Percentiles rank a stretch among this genome's conserved stretches.
Conservation (phyloP, 2,888 invertebrate species). For the Gasteruption jaculator region DNA sequence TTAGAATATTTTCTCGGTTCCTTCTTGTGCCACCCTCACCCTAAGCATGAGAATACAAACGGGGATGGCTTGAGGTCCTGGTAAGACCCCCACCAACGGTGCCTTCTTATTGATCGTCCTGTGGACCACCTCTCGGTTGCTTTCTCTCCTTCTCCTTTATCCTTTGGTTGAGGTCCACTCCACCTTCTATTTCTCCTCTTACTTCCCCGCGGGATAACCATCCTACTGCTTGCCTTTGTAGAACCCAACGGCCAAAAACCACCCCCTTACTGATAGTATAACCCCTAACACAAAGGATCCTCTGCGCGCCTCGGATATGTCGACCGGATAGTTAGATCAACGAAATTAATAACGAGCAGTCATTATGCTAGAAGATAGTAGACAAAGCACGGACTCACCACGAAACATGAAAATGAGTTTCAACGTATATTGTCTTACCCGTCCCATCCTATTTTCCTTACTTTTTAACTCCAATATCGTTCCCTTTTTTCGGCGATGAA, state of each 20-base stretch:
- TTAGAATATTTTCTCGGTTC: constrained; percentile 49
- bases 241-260: constrained; percentile 46
- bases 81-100: constrained; percentile 47
- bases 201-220: constrained; percentile 39
- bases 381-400: too few species aligned
- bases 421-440: too few species aligned
- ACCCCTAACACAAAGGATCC: too few species aligned
- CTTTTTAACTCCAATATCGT: too few species aligned
- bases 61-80: constrained; percentile 48
- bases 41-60: constrained; percentile 42
- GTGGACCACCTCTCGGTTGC: constrained; percentile 41
- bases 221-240: constrained; percentile 41
- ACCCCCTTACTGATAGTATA: constrained; percentile 38
- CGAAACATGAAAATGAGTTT: too few species aligned
- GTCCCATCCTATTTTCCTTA: too few species aligned
- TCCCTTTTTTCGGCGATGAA: too few species aligned
- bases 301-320: too few species aligned
- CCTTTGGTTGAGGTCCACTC: constrained; percentile 31
- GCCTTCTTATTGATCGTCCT: constrained; percentile 52
- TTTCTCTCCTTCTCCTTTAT: constrained; percentile 43
- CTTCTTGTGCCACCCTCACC: constrained; percentile 46
- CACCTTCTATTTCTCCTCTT: constrained; percentile 42
- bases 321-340: too few species aligned
- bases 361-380: too few species aligned
- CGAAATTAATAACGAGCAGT: too few species aligned